phyloP scores from a whole-genome alignment of 2,797 vertebrate species.

The Valencia hispanica region DNA sequence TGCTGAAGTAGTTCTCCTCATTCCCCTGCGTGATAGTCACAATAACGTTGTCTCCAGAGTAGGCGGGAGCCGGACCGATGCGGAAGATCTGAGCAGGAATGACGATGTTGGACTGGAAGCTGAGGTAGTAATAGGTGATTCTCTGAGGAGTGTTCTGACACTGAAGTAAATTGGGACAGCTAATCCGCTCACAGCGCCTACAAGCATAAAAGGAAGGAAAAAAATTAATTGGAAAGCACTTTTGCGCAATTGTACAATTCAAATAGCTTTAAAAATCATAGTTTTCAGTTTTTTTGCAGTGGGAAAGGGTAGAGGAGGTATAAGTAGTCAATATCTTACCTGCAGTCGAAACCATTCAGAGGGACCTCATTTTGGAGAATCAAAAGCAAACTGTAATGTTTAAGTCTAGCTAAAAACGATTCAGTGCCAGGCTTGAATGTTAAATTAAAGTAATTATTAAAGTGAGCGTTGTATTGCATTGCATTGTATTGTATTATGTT shows the following conservation, averaged over 20 bases:
- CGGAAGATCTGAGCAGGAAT: slow-evolving; percentile 96
- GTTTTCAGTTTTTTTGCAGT: background rate
- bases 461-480: too few relatives aligned
- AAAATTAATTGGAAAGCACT: background rate
- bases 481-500: background rate
- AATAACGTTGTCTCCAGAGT: slow-evolving; percentile 91
- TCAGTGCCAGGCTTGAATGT: background rate
- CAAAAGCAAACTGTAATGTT: background rate
- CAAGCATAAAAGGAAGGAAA: background rate
- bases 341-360: background rate
- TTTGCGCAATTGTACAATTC: background rate
- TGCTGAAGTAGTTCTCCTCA: slow-evolving; percentile 92
- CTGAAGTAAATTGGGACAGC: slow-evolving; percentile 87
- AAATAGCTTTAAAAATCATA: background rate
- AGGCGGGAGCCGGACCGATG: slow-evolving; percentile 93
- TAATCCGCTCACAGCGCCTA: slow-evolving; percentile 92
- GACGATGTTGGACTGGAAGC: slow-evolving; percentile 92
- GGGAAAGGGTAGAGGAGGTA: background rate
- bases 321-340: background rate
- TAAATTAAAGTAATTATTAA: too few relatives aligned
- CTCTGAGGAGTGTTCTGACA: slow-evolving; percentile 90
- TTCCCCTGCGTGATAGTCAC: slow-evolving; percentile 92
- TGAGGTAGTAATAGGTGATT: slow-evolving; percentile 95
- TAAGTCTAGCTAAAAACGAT: background rate
- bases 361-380: background rate